phyloP scores from a whole-genome alignment of 2,797 vertebrate species.

The Helostoma temminkii region DNA sequence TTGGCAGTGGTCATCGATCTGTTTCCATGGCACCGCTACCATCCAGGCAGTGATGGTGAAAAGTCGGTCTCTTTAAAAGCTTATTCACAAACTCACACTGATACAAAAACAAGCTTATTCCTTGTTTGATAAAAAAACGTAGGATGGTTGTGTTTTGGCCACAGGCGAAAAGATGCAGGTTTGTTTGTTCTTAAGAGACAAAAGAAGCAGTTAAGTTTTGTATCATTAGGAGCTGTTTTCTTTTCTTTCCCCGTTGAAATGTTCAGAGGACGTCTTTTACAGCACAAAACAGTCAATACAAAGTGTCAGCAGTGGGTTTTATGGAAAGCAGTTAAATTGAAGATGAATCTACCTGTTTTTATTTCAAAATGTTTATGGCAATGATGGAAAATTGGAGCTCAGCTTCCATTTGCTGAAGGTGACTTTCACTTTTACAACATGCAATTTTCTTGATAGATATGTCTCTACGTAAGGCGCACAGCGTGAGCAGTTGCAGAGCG shows the following conservation, averaged over 20 bases:
- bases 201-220: conserved; percentile 30
- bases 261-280: conserved; percentile 28
- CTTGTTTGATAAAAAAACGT: conserved; percentile 17
- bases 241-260: conserved; percentile 7
- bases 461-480: neutral
- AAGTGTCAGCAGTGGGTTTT: conserved; percentile 17
- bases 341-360: conserved; percentile 10
- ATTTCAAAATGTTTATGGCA: conserved; percentile 26
- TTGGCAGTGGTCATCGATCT: conserved; percentile 72
- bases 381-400: conserved; percentile 17
- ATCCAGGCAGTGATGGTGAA: conserved; percentile 77
- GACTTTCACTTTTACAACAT: conserved; percentile 43
- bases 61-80: conserved; percentile 51
- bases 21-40: conserved; percentile 74
- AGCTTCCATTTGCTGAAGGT: conserved; percentile 43
- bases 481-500: neutral
- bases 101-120: conserved; percentile 42
- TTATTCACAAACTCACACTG: conserved; percentile 16
- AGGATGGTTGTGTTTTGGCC: conserved; percentile 52
- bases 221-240: conserved; percentile 40
- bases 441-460: conserved; percentile 11
- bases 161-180: conserved; percentile 44
- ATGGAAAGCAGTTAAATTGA: conserved; percentile 1
- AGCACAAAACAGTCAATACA: conserved; percentile 32
- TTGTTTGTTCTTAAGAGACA: conserved; percentile 56